Evolutionary conservation across 1,140 invertebrate species (phyloP).

Genomic region (Planococcus citri): DNA sequence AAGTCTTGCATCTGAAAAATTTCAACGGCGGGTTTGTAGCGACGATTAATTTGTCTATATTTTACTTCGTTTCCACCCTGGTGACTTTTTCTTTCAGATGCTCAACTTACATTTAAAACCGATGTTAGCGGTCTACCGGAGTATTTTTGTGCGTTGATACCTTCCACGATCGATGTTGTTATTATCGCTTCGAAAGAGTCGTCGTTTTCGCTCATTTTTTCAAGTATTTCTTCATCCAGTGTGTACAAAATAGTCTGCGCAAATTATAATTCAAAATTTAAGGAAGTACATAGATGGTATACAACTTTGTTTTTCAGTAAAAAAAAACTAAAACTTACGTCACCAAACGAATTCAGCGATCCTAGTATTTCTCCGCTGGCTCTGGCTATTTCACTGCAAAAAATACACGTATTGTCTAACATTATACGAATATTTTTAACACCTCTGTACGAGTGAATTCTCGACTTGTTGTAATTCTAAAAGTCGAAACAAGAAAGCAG

Average conservation of each 20-base stretch:
- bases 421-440: constrained; percentile 54
- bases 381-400: constrained; percentile 65
- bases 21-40: too few species aligned
- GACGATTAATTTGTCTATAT: too few species aligned
- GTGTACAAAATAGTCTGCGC: constrained; percentile 73
- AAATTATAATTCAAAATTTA: constrained; percentile 24
- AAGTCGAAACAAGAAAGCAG: too few species aligned
- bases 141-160: constrained; percentile 23
- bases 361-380: constrained; percentile 58
- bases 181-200: constrained; percentile 25
- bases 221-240: constrained; percentile 56
- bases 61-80: too few species aligned
- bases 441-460: constrained; percentile 66
- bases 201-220: constrained; percentile 58
- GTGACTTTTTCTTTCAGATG: too few species aligned
- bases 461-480: constrained; percentile 76
- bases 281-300: not conserved
- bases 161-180: constrained; percentile 13
- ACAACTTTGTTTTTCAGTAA: too few species aligned
- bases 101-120: constrained; percentile 32
- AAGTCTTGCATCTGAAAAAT: constrained; percentile 25
- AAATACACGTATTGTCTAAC: constrained; percentile 53
- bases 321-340: constrained; percentile 58
- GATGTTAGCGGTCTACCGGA: constrained; percentile 45
- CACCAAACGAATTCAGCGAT: constrained; percentile 56